A percentile compares a stretch with the other conserved stretches of the same genome.
Evolutionary conservation across 1,140 invertebrate species (phyloP).

Genomic region (Solenopsis fugax): DNA sequence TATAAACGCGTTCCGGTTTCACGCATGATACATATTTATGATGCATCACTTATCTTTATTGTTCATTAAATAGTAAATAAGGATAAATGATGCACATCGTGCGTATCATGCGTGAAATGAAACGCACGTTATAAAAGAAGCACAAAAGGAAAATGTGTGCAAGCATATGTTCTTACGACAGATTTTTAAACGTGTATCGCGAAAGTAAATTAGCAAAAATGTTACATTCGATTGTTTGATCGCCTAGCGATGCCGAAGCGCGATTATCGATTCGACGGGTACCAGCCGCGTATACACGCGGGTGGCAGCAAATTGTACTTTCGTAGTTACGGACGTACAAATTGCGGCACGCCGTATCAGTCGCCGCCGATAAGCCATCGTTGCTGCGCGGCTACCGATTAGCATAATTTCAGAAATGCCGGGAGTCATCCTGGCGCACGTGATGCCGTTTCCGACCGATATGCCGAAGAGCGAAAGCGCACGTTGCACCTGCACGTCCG

Average conservation of each 20-base stretch:
- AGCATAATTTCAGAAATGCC: constrained; percentile 74
- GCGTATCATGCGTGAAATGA: no score
- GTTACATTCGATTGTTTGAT: not conserved
- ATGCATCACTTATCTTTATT: no score
- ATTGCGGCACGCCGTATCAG: constrained; percentile 68
- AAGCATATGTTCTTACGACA: no score
- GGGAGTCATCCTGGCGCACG: constrained; percentile 48
- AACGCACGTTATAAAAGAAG: no score
- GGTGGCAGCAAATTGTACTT: constrained; percentile 54
- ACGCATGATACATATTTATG: no score
- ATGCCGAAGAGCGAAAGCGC: constrained; percentile 5
- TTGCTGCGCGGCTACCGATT: constrained; percentile 60
- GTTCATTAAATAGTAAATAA: no score
- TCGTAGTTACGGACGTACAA: constrained; percentile 57
- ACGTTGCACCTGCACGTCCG: constrained; percentile 32
- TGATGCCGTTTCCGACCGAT: constrained; percentile 55
- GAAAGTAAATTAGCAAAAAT: not conserved
- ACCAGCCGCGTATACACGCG: constrained; percentile 9
- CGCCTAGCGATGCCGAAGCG: not conserved
- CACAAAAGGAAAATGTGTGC: not conserved
- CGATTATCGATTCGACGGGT: constrained; percentile 47
- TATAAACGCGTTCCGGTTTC: no score
- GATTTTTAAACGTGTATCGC: not conserved
- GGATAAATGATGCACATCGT: no score
- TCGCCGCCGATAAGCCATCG: constrained; percentile 67